Conservation (phyloP, 1,140 invertebrate species). For the Antheraea pernyi region DNA sequence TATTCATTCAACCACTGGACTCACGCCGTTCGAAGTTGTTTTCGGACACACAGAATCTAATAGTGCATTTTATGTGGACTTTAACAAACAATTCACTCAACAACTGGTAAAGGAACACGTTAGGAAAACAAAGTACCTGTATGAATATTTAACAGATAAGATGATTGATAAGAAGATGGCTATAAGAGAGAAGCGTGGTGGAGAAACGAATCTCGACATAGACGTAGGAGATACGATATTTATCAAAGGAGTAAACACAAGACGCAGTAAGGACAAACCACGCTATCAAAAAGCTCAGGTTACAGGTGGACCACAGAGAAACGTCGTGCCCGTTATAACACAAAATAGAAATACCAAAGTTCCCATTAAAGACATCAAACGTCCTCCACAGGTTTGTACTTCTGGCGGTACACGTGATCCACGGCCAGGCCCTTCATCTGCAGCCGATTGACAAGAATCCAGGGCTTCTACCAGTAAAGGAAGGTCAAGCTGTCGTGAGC, state of each 20-base stretch:
- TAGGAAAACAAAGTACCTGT: slow-evolving; percentile 33
- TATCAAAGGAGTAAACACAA: slow-evolving; percentile 21
- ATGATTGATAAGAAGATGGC: slow-evolving; percentile 22
- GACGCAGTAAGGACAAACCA: slow-evolving; percentile 26
- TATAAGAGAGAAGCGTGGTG: slow-evolving; percentile 16
- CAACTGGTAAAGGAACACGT: slow-evolving; percentile 36
- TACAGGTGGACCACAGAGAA: slow-evolving; percentile 11
- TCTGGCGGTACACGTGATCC: slow-evolving; percentile 10
- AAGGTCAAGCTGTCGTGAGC: slow-evolving; percentile 23
- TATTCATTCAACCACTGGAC: slow-evolving; percentile 29
- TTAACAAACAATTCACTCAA: slow-evolving; percentile 28
- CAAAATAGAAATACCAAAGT: slow-evolving; percentile 45
- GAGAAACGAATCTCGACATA: slow-evolving; percentile 13
- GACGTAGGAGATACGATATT: slow-evolving; percentile 18
- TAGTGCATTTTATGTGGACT: slow-evolving; percentile 25
- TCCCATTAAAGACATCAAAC: slow-evolving; percentile 28
- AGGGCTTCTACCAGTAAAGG: slow-evolving; percentile 22
- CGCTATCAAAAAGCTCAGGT: slow-evolving; percentile 23
- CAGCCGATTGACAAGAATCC: slow-evolving; percentile 25
- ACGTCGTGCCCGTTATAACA: slow-evolving; percentile 31
- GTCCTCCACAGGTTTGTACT: slow-evolving; percentile 6
- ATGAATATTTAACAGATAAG: slow-evolving; percentile 31
- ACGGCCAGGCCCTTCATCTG: slow-evolving; percentile 26
- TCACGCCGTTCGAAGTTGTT: slow-evolving; percentile 39
- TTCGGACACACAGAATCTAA: slow-evolving; percentile 38